These are phyloP conservation scores for Coreius guichenoti DNA, from an alignment of 2,797 vertebrate genomes.

Conservation along the genomic window DNA sequence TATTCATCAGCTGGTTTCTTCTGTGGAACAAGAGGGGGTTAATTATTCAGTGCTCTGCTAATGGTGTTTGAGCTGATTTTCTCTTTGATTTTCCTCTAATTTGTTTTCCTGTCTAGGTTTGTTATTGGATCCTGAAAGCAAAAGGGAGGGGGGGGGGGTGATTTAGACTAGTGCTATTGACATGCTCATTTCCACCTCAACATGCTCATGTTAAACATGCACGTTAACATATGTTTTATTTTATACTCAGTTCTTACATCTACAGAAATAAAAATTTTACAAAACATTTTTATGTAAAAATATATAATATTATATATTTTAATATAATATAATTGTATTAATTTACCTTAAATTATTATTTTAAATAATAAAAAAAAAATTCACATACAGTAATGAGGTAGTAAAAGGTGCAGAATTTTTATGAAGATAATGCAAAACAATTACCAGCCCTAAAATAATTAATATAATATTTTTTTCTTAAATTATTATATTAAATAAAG, in stretches of 20 bases:
- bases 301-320: not conserved
- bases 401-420: too few species aligned
- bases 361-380: not conserved
- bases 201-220: constrained; percentile 14
- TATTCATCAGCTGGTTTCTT: constrained; percentile 62
- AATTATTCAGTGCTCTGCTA: constrained; percentile 74
- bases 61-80: constrained; percentile 68
- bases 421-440: too few species aligned
- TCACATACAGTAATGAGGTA: not conserved
- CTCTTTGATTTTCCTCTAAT: constrained; percentile 63
- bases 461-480: not conserved
- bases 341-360: not conserved
- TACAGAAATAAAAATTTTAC: not conserved
- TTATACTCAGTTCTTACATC: not conserved
- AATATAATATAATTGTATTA: not conserved
- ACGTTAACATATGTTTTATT: not conserved
- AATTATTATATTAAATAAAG: too few species aligned
- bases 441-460: not conserved
- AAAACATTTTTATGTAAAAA: not conserved
- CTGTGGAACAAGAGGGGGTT: constrained; percentile 62
- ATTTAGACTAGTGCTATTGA: not conserved
- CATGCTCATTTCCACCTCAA: not conserved
- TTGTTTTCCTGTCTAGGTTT: constrained; percentile 54
- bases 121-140: constrained; percentile 39
- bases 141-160: constrained; percentile 54